Base-by-base conservation (phyloP, 2,113 vertebrate species). In the Silurus meridionalis region DNA sequence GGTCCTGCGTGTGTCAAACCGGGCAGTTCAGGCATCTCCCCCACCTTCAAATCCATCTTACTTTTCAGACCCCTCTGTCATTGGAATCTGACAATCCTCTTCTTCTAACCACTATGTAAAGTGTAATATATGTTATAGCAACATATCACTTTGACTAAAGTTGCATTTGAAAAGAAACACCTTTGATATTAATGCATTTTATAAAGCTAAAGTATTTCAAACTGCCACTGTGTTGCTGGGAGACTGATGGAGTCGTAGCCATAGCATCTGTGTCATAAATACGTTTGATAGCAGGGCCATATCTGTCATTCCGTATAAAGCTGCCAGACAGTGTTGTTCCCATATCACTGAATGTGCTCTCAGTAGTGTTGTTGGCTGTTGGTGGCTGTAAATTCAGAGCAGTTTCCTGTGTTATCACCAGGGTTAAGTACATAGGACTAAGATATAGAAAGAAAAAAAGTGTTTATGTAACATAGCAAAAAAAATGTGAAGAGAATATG, bases 221-320 rank as follows among this genome's bases (percentile, higher is more conserved):
- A 90, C 90, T 90, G 90, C 90, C 90, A 90, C 88, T 86, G 86
- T 89, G 82, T 87, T 88, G 84, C 83, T 80, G 71, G 57, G 79
- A 87, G 78, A 82, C 78, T 53, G 89, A 83, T 53, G 80, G 88
- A 89, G 84, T 67, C 57, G 66, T 86, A 89, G 86, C 86, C 88
- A 86, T 89, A 89, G 86, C 80, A 87, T 87, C 74, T 81, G 66
- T 87, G 67, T 66, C 84, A 83, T 46, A 11, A 50, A 28, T 78
- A 85, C 71, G 80, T 80, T 87, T 81, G 78, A 89, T 84, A 87
- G 84, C 77, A 87, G 88, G 85, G 88, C 82, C 82, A 50, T 82
- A 61, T 85, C 80, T 85, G 83, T 78, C 81, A 78, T 67, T 85
- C 61, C 9, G 15, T 85, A 74, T 78, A 66, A 75, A 84, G 81